A percentile compares a stretch with the other conserved stretches of the same genome.
These are phyloP conservation scores for Actinernus sp. DNA, from an alignment of 92 coral and sea anemone species.

Conservation along the genomic window DNA sequence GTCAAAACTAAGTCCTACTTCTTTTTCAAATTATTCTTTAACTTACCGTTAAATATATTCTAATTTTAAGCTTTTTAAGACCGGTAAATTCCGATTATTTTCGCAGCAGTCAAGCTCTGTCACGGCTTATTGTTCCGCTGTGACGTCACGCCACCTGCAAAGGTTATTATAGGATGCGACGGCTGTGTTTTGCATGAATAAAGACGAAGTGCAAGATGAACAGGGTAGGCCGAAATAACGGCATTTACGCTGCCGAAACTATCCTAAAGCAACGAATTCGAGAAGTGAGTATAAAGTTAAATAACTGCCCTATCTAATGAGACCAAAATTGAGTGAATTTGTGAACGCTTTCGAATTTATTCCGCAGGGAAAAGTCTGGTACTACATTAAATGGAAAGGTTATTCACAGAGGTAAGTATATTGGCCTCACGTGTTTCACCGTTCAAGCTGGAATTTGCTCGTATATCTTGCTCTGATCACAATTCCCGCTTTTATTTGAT, in stretches of 20 bases:
- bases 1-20: too few species aligned
- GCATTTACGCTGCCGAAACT: slow-evolving; percentile 99
- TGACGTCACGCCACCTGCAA: slow-evolving; percentile 23
- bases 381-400: slow-evolving; percentile 97
- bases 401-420: slow-evolving; percentile 91
- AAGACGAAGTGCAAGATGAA: slow-evolving; percentile 58
- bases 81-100: too few species aligned
- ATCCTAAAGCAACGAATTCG: slow-evolving; percentile 92
- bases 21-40: too few species aligned
- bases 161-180: slow-evolving; percentile 22
- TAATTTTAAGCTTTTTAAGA: too few species aligned
- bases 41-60: too few species aligned
- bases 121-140: background rate
- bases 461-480: slow-evolving; percentile 9
- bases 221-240: slow-evolving; percentile 84
- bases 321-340: slow-evolving; percentile 3
- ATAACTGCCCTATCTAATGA: slow-evolving; percentile 1
- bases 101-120: too few species aligned
- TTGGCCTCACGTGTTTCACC: slow-evolving; percentile 16
- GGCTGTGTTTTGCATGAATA: background rate
- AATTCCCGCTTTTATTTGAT: background rate
- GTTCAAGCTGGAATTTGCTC: background rate
- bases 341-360: slow-evolving; percentile 23
- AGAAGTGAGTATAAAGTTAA: slow-evolving; percentile 65
- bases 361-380: slow-evolving; percentile 96